Conservation (phyloP, 2,113 vertebrate species). For the Eubucco bourcierii region DNA sequence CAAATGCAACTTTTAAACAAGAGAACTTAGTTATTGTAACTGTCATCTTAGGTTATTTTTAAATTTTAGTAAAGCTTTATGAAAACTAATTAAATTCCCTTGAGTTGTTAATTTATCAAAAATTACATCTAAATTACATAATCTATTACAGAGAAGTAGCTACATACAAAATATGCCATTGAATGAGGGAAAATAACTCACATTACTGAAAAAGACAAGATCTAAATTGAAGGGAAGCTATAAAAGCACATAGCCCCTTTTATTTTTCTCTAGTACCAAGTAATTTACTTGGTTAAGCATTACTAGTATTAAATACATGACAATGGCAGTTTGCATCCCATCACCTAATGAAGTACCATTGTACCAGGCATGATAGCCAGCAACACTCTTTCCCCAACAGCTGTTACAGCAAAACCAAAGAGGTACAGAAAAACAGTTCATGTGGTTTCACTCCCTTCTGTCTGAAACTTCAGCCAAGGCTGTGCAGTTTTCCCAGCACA, state of each 20-base stretch:
- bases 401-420: not conserved
- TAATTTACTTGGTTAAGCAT: slow-evolving; percentile 5
- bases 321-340: not conserved
- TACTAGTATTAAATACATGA: not conserved
- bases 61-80: not conserved
- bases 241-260: not conserved
- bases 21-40: not conserved
- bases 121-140: slow-evolving; percentile 26
- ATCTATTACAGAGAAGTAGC: slow-evolving; percentile 13
- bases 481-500: fast-evolving
- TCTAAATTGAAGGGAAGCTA: not conserved
- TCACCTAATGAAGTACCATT: not conserved
- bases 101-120: not conserved
- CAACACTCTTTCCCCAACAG: not conserved
- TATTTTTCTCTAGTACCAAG: slow-evolving; percentile 12
- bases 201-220: slow-evolving; percentile 21
- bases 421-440: not conserved
- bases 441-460: not conserved
- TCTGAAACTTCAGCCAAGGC: fast-evolving
- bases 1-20: slow-evolving; percentile 2
- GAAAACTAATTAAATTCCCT: slow-evolving; percentile 7
- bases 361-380: not conserved
- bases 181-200: not conserved
- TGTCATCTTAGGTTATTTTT: slow-evolving; percentile 28
- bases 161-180: not conserved